Base-by-base conservation (phyloP, 2,113 vertebrate species). In the Todiramphus chloris region DNA sequence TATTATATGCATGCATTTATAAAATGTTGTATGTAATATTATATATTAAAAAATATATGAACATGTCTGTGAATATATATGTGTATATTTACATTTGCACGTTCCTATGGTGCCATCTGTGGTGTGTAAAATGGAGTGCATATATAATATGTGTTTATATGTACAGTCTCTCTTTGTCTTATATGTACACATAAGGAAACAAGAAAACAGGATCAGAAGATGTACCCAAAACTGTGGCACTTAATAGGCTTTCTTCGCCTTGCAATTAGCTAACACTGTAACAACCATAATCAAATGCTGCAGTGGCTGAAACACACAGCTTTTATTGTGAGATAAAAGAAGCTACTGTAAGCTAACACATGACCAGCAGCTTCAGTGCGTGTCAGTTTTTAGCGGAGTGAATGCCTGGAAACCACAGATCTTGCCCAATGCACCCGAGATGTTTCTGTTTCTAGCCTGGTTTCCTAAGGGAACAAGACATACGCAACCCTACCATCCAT, bases 261-360 rank as follows among this genome's bases (percentile, higher is more conserved):
- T 84, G 72, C 64, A 92, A 66, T 93, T 82, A 93, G 74, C 86
- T 79, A 27, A 75, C 9, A 9, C 53, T 91, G 86, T 81, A 74
- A 69, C 27, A 39, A 56, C 76, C 9, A 2, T 62, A 94, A 90
- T 92, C 67, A 94, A 94, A 69, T 3, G n/a, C 77, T 68, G 76
- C 84, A 13, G 16, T 33, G 39, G 21, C 67, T 64, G 64, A 73
- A 81, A 67, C 44, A 66, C 82, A 35, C 3, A 25, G 92, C 58
- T 89, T 94, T 89, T 76, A 68, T 11, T 69, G 67, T 0, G 5
- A 94, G 64, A 83, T 72, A 83, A 97, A 96, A 94, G 93, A 83
- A 44, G 39, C 78, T 39, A 93, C 94, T 97, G 80, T 96, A 46
- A 88, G 33, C 43, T 78, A 66, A 94, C 59, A 83, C 70, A 80